Conservation (phyloP, 2,888 invertebrate species). For the Monochamus alternatus region DNA sequence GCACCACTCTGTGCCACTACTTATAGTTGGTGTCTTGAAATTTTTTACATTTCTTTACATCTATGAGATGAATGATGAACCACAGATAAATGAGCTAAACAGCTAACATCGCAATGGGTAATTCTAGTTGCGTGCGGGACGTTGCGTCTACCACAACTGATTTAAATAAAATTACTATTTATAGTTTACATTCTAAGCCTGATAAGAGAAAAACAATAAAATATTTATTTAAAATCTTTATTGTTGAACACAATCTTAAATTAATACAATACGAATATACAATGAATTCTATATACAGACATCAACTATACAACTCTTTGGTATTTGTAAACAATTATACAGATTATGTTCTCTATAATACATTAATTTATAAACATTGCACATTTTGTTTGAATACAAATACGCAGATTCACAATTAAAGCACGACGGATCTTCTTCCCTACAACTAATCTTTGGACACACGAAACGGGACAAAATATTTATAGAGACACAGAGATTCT, state of each 20-base stretch:
- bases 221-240: conserved; percentile 24
- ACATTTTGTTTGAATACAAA: conserved; percentile 30
- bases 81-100: no score
- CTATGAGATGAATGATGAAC: no score
- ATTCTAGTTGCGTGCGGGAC: no score
- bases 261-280: conserved; percentile 23
- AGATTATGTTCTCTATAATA: conserved; percentile 19
- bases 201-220: conserved; percentile 12
- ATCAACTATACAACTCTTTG: conserved; percentile 45
- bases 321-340: conserved; percentile 41
- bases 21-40: no score
- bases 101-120: no score
- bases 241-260: conserved; percentile 32
- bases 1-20: no score
- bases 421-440: conserved; percentile 21
- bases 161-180: no score
- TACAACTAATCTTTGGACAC: conserved; percentile 42
- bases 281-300: conserved; percentile 38
- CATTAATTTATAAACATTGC: conserved; percentile 39
- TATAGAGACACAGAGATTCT: neutral
- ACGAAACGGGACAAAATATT: conserved; percentile 25
- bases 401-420: conserved; percentile 26
- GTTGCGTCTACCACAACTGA: no score
- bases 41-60: no score
- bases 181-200: no score